Base-by-base conservation (phyloP, 2,113 vertebrate genomes). In the Podarcis raffonei region DNA sequence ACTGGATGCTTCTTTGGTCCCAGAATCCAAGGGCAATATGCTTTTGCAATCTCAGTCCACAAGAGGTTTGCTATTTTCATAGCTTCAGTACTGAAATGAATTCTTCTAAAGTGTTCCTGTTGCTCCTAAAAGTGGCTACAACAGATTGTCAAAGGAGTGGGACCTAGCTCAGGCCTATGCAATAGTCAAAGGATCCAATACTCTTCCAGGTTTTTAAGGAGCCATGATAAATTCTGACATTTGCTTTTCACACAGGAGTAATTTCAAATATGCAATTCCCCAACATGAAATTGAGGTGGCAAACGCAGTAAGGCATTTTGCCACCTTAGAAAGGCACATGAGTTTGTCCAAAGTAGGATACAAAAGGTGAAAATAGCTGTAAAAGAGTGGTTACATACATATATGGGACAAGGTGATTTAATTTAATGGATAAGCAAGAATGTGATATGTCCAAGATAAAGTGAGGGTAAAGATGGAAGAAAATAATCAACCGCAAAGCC, bases 1-100 rank as follows among this genome's bases (percentile, higher is more conserved):
- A 65, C 2, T 35, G 81, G 42, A 25, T 0, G 22, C 81, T 90
- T 85, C 79, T 92, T 91, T 75, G 83, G 77, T 59, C 48, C 79
- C 89, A 76, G 77, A 25, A 7, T 0, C 20, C 89, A 93, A 83
- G 6, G 22, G 9, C 20, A 83, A 53, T 32, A 18, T 72, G 4
- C 7, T 53, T 72, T 81, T 71, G 23, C 32, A 72, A 66, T 59
- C 32, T 65, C 20, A 35, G 30, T 16, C 30, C 42, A 71, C 30
- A 71, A 3, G 11, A 20, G 15, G 9, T 66, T 3, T 68, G 7
- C 13, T 48, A 68, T 35, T 53, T 69, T 69, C n/a, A 35, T 30
- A 2, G 30, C 62, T 79, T 48, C 20, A 48, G 22, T 39, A 32
- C 13, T 69, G 23, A 76, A 18, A 74, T 37, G 1, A 13, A 59